Evolutionary conservation across 1,140 invertebrate species (phyloP), one percentile per base, ranked within the genome.

Genomic region (Drosophila murphyi): DNA sequence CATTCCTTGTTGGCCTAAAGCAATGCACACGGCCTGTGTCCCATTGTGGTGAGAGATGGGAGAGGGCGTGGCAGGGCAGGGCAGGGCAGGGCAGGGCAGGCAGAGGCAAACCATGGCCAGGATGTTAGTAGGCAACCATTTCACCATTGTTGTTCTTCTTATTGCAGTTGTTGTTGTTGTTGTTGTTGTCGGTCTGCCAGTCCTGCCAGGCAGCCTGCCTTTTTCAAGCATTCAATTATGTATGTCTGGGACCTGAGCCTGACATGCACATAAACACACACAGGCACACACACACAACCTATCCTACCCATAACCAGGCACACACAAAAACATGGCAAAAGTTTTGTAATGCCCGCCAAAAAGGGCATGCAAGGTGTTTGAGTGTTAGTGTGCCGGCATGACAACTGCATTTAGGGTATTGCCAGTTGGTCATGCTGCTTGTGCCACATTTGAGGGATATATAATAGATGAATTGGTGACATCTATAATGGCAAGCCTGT

Each of bases 141-240:
- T 76, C 41, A 62, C 10, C 59, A 67, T 52, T 71, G 71, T 48
- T 78, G 71, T 67, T 64, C 34, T 50, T 61, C 6, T 47, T 41
- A 35, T 12, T 67, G 43, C 43, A 69, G 39, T 10, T 65, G 37
- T 37, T 70, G 64, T 35, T 82, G 61, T 48, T 52, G 61, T 41
- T 55, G 48, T 43, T 68, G 54, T 51, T 47, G 50, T 45, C 29
- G 51, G 48, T 61, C 68, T 72, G 70, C 63, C 70, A 65, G 76
- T 50, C 59, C 55, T 62, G 68, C 34, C 55, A 60, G 78, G 71
- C 73, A 72, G 78, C 80, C 83, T 78, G 85, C 83, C 85, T 89
- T 89, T 88, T 88, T 89, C 85, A 70, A 89, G 86, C 85, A 89
- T 89, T 89, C 85, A 89, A 89, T 89, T 89, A 89, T 89, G 81